Evolutionary conservation across 2,888 invertebrate species (phyloP), one percentile per base, ranked within the genome.

Genomic region (Aricia artaxerxes): DNA sequence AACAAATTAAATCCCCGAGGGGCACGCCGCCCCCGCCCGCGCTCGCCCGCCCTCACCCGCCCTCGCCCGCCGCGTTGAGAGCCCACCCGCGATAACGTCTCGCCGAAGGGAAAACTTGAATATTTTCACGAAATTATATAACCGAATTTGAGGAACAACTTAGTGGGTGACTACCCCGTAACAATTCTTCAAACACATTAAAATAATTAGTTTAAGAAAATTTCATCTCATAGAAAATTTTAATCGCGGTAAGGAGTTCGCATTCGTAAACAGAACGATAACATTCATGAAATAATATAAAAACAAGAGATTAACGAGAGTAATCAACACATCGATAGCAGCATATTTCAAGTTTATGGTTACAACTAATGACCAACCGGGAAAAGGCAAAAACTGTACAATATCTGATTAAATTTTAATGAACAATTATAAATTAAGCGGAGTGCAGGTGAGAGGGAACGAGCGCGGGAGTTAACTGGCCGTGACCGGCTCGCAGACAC

Each of bases 1-100:
- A 94, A 94, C 94, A 94, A 94, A 94, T 94, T 94, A 94, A 93
- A 93, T 91, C 92, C 92, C 94, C 88, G 91, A 90, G 90, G 92
- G 92, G 90, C 88, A 88, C 83, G 85, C 86, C 87, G 87, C 89
- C 90, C 90, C 87, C 91, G 86, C 86, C 82, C 53, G 35, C 69
- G 82, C 83, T 85, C 81, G 82, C 82, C 24, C 87, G 87, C 89
- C 90, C 90, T 87, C 90, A 86, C 86, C 82, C 53, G 35, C 69
- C 82, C 83, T 85, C 81, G 82, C 82, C 82, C 82, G 79, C 81
- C 86, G 89, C 89, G 91, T 87, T 91, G 92, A 92, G 90, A 91
- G 90, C 87, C 87, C 89, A 86, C 89, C 89, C 86, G 89, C 90
- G 92, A 92, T 92, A 93, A 92, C 91, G 92, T 91, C 91, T 89